These are phyloP conservation scores for Labroides dimidiatus DNA, from an alignment of 2,797 vertebrate species.

Conservation along the genomic window DNA sequence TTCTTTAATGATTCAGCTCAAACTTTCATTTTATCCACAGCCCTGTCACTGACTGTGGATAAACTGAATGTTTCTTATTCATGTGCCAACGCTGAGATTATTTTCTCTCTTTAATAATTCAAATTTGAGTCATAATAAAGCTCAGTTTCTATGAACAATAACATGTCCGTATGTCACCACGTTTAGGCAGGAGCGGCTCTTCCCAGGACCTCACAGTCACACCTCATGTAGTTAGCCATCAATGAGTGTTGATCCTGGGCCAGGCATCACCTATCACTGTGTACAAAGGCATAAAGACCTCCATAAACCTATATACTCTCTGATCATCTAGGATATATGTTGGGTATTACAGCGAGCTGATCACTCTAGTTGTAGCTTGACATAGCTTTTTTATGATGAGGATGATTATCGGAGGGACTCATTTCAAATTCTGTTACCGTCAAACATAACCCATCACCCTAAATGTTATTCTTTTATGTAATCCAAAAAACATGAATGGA, in stretches of 20 bases:
- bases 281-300: conserved; percentile 52
- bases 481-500: conserved; percentile 70
- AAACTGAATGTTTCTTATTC: not conserved
- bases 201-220: conserved; percentile 15
- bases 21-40: not conserved
- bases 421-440: conserved; percentile 51
- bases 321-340: conserved; percentile 60
- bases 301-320: conserved; percentile 26
- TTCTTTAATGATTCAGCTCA: too few species aligned
- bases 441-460: conserved; percentile 49
- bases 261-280: conserved; percentile 46
- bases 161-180: not conserved
- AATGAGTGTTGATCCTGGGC: conserved; percentile 49
- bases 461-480: conserved; percentile 72
- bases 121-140: conserved; percentile 10
- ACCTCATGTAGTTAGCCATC: conserved; percentile 62
- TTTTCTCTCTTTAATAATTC: conserved; percentile 16
- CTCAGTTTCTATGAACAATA: conserved; percentile 10
- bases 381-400: conserved; percentile 55
- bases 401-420: conserved; percentile 43
- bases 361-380: conserved; percentile 68
- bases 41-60: not conserved
- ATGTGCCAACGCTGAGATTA: not conserved
- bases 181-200: conserved; percentile 12
- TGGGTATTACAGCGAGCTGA: conserved; percentile 68